Evolutionary conservation across 2,888 invertebrate species (phyloP).

Genomic region (Caenorhabditis plicata): DNA sequence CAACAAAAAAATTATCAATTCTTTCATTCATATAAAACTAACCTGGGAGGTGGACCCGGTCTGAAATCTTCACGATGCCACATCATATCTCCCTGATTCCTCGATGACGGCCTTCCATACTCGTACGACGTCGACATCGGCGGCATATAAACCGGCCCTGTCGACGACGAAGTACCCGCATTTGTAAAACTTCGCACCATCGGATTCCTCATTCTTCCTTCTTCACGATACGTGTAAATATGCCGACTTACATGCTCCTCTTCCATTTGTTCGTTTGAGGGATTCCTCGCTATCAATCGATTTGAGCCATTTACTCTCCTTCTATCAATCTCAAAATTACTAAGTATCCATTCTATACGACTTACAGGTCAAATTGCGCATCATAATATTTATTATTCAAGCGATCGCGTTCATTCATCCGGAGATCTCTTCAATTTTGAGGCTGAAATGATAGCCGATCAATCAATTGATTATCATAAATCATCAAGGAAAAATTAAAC

Average conservation of each 20-base stretch:
- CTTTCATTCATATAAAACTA: too few relatives aligned
- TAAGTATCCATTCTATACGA: constrained; percentile 3
- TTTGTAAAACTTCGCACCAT: too few relatives aligned
- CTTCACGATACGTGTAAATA: too few relatives aligned
- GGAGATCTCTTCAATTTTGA: background rate
- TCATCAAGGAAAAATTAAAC: too few relatives aligned
- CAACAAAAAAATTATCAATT: too few relatives aligned
- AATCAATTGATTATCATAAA: too few relatives aligned
- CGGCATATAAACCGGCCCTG: constrained; percentile 6
- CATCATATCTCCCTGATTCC: background rate
- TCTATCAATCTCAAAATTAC: background rate
- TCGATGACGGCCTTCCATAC: constrained; percentile 9
- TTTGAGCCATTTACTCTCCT: constrained; percentile 10
- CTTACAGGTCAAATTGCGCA: constrained; percentile 29
- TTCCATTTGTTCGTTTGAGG: too few relatives aligned
- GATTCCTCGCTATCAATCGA: background rate
- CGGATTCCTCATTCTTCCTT: too few relatives aligned
- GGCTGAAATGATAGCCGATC: too few relatives aligned
- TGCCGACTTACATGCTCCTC: too few relatives aligned
- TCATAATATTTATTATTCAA: constrained; percentile 28
- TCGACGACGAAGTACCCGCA: too few relatives aligned
- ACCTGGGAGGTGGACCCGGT: constrained; percentile 15
- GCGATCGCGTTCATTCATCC: constrained; percentile 27
- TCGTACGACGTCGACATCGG: constrained; percentile 28
- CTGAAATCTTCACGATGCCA: constrained; percentile 9